These are phyloP conservation scores for Acrocephalus scirpaceus DNA, from an alignment of 2,797 vertebrate species.

Conservation along the genomic window DNA sequence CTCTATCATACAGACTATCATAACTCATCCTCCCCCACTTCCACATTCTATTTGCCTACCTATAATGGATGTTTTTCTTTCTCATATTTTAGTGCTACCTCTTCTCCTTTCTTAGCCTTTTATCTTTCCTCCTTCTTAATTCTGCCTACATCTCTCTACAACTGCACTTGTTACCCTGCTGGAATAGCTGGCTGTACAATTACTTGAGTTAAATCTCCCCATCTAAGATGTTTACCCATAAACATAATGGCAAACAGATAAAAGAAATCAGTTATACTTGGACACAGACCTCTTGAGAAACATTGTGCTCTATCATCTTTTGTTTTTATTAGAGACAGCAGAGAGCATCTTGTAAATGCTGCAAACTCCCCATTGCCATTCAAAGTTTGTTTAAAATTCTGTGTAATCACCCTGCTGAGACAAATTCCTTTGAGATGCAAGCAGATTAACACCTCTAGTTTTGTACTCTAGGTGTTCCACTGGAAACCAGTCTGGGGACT, in stretches of 20 bases:
- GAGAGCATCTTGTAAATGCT: conserved; percentile 48
- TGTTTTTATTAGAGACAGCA: conserved; percentile 8
- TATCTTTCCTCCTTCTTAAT: background rate
- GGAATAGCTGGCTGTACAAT: background rate
- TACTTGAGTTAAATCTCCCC: background rate
- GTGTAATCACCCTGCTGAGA: conserved; percentile 29
- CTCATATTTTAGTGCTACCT: background rate
- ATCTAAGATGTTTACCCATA: background rate
- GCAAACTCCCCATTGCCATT: conserved; percentile 7
- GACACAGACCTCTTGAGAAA: background rate
- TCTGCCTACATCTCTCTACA: background rate
- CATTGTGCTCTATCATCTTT: background rate
- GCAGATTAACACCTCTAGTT: conserved; percentile 47
- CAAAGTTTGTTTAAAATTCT: conserved; percentile 51
- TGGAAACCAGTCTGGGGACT: conserved; percentile 20
- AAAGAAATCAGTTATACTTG: conserved; percentile 10
- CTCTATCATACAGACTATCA: background rate
- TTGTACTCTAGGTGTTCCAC: conserved; percentile 23
- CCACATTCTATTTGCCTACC: background rate
- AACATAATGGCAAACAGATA: background rate
- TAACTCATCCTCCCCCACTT: background rate
- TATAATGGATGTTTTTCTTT: background rate
- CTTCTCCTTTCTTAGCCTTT: background rate
- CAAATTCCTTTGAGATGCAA: conserved; percentile 26
- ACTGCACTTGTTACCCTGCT: background rate